Evolutionary conservation across 2,888 invertebrate genomes (phyloP).

Genomic region (Margaritifera margaritifera): DNA sequence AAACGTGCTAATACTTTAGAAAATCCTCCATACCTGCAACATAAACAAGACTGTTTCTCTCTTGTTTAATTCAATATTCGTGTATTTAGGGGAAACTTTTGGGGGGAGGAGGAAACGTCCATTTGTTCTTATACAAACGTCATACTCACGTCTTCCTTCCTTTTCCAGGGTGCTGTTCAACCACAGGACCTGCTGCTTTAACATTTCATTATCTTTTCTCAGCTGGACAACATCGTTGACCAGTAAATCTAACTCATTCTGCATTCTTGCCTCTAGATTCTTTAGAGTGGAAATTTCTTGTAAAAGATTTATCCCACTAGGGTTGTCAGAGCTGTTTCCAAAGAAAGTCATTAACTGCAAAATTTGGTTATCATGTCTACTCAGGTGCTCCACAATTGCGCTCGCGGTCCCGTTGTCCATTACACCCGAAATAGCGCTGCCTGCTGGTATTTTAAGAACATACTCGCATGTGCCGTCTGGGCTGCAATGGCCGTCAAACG

Average conservation of each 20-base stretch:
- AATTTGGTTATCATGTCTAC: constrained; percentile 18
- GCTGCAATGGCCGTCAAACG: constrained; percentile 19
- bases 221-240: constrained; percentile 12
- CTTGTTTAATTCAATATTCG: no score
- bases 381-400: constrained; percentile 17
- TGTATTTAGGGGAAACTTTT: no score
- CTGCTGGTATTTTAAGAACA: constrained; percentile 14
- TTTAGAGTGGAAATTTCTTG: constrained; percentile 12
- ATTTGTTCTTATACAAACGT: neutral
- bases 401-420: constrained; percentile 22
- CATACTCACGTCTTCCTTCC: neutral
- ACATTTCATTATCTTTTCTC: constrained; percentile 8
- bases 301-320: constrained; percentile 12
- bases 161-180: constrained; percentile 7
- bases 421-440: constrained; percentile 14
- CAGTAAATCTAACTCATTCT: constrained; percentile 15
- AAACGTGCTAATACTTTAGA: no score
- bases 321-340: constrained; percentile 7
- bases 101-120: no score
- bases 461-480: constrained; percentile 22
- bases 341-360: constrained; percentile 16
- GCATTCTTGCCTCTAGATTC: constrained; percentile 10
- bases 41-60: no score
- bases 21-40: no score
- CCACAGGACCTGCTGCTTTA: constrained; percentile 8